Conservation (phyloP, 2,113 vertebrate species). For the cattle (Bos taurus) region DNA sequence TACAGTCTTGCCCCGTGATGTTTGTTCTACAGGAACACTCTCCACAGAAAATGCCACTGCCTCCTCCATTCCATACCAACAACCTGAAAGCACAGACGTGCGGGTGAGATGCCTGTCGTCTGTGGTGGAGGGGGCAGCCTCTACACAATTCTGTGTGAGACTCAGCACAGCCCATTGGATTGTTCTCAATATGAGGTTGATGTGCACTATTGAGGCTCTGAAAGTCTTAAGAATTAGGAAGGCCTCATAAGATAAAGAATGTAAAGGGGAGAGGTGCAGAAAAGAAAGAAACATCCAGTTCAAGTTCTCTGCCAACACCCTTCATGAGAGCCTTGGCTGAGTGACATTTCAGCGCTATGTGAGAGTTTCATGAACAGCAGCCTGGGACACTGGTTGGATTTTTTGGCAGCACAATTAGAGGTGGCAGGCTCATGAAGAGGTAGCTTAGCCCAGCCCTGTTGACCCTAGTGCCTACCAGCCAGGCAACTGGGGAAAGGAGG, state of each 20-base stretch:
- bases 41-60: neutral
- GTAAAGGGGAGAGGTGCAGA: rapidly evolving
- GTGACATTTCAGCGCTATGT: neutral
- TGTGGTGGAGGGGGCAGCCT: neutral
- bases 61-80: neutral
- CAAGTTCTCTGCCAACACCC: neutral
- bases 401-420: neutral
- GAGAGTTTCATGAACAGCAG: neutral
- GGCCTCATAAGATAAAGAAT: neutral
- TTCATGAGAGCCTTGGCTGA: neutral
- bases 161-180: neutral
- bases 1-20: neutral
- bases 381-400: neutral
- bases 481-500: neutral
- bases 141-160: neutral
- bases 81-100: neutral
- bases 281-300: neutral
- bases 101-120: neutral
- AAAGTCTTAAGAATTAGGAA: neutral
- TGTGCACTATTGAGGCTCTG: neutral
- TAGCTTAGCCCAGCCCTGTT: neutral
- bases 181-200: neutral
- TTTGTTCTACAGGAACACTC: neutral
- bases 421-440: neutral
- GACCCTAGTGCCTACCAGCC: neutral